A percentile compares a stretch with the other conserved stretches of the same genome.
These are phyloP conservation scores for Limonius californicus DNA, from an alignment of 1,140 invertebrate species.

Conservation along the genomic window DNA sequence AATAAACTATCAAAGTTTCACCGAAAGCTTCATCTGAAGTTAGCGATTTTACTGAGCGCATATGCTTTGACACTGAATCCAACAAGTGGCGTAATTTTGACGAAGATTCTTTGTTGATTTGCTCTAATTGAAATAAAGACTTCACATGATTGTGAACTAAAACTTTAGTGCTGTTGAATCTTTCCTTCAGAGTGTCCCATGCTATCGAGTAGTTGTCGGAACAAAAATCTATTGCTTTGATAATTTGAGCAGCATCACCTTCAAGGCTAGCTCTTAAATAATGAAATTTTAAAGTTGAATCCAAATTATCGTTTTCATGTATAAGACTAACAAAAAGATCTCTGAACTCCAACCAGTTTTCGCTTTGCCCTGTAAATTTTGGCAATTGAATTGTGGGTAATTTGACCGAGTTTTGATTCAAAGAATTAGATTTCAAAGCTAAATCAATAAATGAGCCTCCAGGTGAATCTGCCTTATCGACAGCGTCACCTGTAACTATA, in stretches of 20 bases:
- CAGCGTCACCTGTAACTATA: neutral
- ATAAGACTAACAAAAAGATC: neutral
- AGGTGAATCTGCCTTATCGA: neutral
- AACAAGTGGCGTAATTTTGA: neutral
- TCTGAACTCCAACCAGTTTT: conserved; percentile 2
- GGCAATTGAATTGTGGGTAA: neutral
- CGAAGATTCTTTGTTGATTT: no score
- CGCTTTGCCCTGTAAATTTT: neutral
- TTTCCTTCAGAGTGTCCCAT: neutral
- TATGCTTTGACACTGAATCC: neutral
- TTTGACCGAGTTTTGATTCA: neutral
- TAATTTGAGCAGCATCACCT: neutral
- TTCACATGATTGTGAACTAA: conserved; percentile 8
- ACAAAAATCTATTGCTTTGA: neutral
- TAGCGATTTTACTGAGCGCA: neutral
- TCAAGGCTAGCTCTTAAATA: neutral
- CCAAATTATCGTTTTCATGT: neutral
- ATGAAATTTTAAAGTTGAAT: neutral
- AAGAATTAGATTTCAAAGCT: neutral
- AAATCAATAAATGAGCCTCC: neutral
- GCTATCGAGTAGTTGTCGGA: neutral
- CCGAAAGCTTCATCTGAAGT: neutral
- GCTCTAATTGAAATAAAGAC: neutral
- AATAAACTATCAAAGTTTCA: neutral
- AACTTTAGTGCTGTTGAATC: neutral